Evolutionary conservation across 30 jellyfish, hydroid and myxozoan genomes (phyloP), one percentile per base, ranked within the genome.

Genomic region (Pseudorhiza aurosa): DNA sequence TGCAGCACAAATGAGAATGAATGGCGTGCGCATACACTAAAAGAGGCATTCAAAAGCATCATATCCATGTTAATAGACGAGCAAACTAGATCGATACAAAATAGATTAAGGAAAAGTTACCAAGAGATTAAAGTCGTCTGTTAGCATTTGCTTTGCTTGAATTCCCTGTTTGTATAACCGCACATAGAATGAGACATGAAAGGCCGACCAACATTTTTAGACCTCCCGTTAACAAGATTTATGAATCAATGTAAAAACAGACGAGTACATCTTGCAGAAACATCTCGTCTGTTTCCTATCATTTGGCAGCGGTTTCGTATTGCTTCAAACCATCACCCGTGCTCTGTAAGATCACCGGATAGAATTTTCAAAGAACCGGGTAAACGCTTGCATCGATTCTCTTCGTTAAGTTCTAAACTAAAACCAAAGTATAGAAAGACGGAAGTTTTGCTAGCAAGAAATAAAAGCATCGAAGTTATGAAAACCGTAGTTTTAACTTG

Each of bases 31-130:
- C 71, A 57, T 57, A 25, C 71, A 29, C 25, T 3, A 42, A 47
- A 47, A 8, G 2, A 4, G 12, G 62, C 25, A 47, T 47, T 47
- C 19, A 17, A n/a, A 37, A 33, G 58, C n/a, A 45, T 31, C 79
- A 65, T 37, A 65, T 65, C 79, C 79, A 17, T 37, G 79, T 45
- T 65, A 65, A 65, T 65, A 37, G 45, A 18, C 18, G 25, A n/a
- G 79, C 30, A 65, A 65, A 65, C 65, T 43, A 36, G 60, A 21
- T 15, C 33, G 49, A 45, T 27, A 65, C 49, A 37, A 31, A 28
- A 12, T 31, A 33, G 59, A 27, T 65, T 65, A 65, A 14, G 30
- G 18, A 65, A 9, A 31, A 21, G 49, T 37, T n/a, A 30, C 60
- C 40, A 10, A 1, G 21, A 45, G 79, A 65, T 65, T 45, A 65